Percentiles rank a stretch among this genome's conserved stretches.
phyloP scores from a whole-genome alignment of 2,797 vertebrate genomes.

The Notolepis coatsorum region DNA sequence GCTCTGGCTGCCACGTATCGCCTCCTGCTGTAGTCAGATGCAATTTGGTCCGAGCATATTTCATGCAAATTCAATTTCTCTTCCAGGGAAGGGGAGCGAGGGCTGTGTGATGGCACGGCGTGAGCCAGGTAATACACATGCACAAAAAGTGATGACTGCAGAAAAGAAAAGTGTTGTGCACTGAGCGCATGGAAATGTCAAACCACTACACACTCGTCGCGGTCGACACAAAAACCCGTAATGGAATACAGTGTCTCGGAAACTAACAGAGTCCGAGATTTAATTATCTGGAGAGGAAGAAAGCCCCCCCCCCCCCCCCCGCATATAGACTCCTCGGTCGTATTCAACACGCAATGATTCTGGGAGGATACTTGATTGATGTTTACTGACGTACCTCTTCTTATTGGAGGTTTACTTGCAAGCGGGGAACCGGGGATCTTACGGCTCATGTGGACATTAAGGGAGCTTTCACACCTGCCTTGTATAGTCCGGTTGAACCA shows the following conservation, averaged over 20 bases:
- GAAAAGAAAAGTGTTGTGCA: slow-evolving; percentile 75
- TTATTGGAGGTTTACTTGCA: too few relatives aligned
- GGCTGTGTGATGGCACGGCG: slow-evolving; percentile 70
- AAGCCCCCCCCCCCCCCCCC: too few relatives aligned
- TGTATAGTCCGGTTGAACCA: too few relatives aligned
- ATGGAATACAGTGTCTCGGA: slow-evolving; percentile 54
- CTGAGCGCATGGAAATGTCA: slow-evolving; percentile 72
- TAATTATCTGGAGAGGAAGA: slow-evolving; percentile 53
- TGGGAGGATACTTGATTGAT: too few relatives aligned
- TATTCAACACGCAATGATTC: slow-evolving; percentile 23
- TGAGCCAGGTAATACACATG: slow-evolving; percentile 77
- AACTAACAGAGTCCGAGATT: slow-evolving; percentile 57
- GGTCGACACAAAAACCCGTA: slow-evolving; percentile 54
- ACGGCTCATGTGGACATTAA: too few relatives aligned
- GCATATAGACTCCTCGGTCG: slow-evolving; percentile 26
- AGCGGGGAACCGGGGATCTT: too few relatives aligned
- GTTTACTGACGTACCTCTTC: too few relatives aligned
- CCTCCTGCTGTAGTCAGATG: slow-evolving; percentile 83
- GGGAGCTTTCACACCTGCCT: too few relatives aligned
- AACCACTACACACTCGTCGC: slow-evolving; percentile 66
- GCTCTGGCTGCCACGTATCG: slow-evolving; percentile 80
- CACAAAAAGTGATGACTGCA: slow-evolving; percentile 77
- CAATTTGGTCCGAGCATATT: slow-evolving; percentile 84
- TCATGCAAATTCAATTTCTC: slow-evolving; percentile 87
- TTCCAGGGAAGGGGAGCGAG: slow-evolving; percentile 71